Conservation (phyloP, 2,113 vertebrate species). For the Charadrius vociferus region DNA sequence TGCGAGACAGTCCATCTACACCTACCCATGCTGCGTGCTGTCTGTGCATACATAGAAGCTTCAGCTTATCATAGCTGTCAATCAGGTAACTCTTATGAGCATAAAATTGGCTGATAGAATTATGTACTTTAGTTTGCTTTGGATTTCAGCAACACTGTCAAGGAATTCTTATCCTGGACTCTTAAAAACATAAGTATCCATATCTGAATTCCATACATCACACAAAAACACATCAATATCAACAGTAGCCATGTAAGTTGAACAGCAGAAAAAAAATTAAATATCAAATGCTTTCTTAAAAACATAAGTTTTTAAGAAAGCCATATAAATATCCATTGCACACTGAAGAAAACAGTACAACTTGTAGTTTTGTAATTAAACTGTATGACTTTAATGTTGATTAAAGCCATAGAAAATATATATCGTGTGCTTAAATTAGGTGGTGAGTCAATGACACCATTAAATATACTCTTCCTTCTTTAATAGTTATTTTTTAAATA, state of each 20-base stretch:
- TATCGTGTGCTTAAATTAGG: neutral
- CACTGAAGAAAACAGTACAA: neutral
- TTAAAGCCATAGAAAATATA: fast-evolving
- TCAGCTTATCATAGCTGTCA: neutral
- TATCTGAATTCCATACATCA: neutral
- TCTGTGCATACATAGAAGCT: fast-evolving
- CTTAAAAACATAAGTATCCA: neutral
- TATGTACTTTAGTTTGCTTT: neutral
- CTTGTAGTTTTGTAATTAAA: neutral
- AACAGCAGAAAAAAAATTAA: neutral
- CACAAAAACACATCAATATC: neutral
- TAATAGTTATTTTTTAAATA: neutral
- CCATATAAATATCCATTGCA: neutral
- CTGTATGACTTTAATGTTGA: fast-evolving
- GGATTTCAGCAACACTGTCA: neutral
- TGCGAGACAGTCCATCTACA: neutral
- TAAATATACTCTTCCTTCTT: neutral
- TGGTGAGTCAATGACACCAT: neutral
- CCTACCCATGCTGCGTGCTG: fast-evolving
- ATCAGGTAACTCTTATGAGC: neutral
- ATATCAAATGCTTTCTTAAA: neutral
- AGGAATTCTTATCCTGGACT: neutral
- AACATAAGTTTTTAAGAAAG: neutral
- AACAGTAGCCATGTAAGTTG: neutral
- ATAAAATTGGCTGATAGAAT: neutral